Evolutionary conservation across 2,888 invertebrate species (phyloP), one percentile per base, ranked within the genome.

Genomic region (Caenorhabditis doughertyi): DNA sequence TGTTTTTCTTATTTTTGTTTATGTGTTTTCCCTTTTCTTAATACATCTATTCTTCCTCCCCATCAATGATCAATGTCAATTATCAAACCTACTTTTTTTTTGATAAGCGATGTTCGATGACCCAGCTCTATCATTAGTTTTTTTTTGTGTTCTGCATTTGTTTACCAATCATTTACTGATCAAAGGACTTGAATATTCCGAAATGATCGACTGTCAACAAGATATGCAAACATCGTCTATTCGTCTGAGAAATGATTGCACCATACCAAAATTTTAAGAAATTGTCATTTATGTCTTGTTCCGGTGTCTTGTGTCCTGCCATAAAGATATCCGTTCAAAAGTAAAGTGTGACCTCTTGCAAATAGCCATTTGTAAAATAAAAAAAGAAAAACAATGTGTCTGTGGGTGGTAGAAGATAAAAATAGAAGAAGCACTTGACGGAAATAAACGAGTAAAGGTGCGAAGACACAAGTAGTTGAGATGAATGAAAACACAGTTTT

Each of bases 381-480:
- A 44, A 60, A 60, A 23, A 39, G 25, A 72, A 44, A 60, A 60
- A 23, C 23, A 16, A 13, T 16, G 49, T 29, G 32, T 21, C 49
- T 47, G 55, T 29, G 58, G 55, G 56, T 29, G 56, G 49, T 8
- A 39, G 16, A 49, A 56, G 55, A 21, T 51, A 68, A 68, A 67
- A 68, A 76, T 58, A 76, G 67, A 58, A 23, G 64, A n/a, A 65
- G 29, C 27, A 76, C 76, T 76, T 76, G 76, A 74, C 65, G 56
- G 65, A 74, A 74, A 67, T 64, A 74, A 51, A 39, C 39, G 23
- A 53, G 51, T 32, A 68, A 73, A 76, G 76, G 76, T 76, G 76
- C 76, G 76, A 76, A 76, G 67, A 76, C 76, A 76, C 68, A 68
- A 76, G 76, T 76, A 60, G 65, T 76, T 49, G 67, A n/a, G n/a